Conservation (phyloP, 2,113 vertebrate genomes). For the Cebus imitator region DNA sequence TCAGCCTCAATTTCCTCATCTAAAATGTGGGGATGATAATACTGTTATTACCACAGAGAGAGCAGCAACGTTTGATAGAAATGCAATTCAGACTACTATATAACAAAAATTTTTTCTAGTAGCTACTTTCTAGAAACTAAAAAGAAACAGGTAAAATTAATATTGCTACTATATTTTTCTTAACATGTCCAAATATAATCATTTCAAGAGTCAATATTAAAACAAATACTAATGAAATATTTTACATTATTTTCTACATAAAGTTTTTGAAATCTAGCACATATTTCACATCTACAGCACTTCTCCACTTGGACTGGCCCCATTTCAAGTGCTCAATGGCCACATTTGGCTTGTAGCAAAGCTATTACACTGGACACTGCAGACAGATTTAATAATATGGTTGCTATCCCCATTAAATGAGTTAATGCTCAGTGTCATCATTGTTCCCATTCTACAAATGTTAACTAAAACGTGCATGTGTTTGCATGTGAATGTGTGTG, state of each 20-base stretch:
- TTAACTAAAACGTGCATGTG: background rate
- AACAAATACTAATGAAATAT: background rate
- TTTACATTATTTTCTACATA: background rate
- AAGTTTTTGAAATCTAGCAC: background rate
- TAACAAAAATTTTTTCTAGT: background rate
- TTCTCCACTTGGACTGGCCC: background rate
- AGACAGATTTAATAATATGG: rapidly evolving
- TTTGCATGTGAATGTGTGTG: background rate
- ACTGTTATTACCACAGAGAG: background rate
- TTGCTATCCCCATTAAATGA: background rate
- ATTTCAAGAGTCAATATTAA: background rate
- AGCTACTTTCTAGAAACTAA: background rate
- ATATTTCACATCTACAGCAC: background rate
- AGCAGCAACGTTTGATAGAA: background rate
- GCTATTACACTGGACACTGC: background rate
- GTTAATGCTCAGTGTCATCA: too few species aligned
- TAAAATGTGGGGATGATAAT: background rate
- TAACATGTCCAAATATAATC: background rate
- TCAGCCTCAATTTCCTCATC: background rate
- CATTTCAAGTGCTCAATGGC: too few species aligned
- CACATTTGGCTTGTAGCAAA: background rate
- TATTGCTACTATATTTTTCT: background rate
- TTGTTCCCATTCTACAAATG: background rate
- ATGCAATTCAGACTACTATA: background rate
- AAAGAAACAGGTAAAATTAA: background rate